Conservation (phyloP, 2,888 invertebrate genomes). For the Lutraria lutraria region DNA sequence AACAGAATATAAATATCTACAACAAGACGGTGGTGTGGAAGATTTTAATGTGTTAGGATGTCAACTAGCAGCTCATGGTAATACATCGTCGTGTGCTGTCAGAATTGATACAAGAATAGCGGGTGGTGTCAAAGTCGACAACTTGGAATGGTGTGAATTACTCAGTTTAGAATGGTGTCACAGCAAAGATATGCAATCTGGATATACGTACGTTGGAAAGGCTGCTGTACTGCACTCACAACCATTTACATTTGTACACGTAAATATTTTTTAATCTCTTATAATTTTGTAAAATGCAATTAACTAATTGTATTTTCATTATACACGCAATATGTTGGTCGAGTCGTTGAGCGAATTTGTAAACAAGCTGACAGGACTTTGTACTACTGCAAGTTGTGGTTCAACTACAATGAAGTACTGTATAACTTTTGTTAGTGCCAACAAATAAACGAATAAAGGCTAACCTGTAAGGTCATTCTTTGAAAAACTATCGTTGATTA, state of each 20-base stretch:
- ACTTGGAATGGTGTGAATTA: not conserved
- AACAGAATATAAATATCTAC: not conserved
- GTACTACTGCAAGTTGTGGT: too few species aligned
- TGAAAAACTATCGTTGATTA: too few species aligned
- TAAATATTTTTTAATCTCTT: not conserved
- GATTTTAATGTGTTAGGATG: not conserved
- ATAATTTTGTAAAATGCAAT: too few species aligned
- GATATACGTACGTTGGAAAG: conserved; percentile 13
- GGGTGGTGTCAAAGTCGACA: not conserved
- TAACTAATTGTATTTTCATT: too few species aligned
- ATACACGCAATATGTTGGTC: too few species aligned
- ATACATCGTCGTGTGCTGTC: not conserved
- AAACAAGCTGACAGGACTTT: too few species aligned
- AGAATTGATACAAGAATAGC: not conserved
- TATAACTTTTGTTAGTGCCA: too few species aligned
- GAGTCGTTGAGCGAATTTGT: too few species aligned
- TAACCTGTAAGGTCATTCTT: too few species aligned
- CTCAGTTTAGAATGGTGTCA: not conserved
- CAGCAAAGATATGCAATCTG: not conserved
- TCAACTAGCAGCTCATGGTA: not conserved
- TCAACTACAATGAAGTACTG: too few species aligned
- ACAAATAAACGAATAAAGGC: too few species aligned
- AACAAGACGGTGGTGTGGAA: not conserved
- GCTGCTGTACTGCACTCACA: not conserved
- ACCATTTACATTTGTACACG: not conserved